phyloP scores from a whole-genome alignment of 2,797 vertebrate genomes.

The Intellagama lesueurii region DNA sequence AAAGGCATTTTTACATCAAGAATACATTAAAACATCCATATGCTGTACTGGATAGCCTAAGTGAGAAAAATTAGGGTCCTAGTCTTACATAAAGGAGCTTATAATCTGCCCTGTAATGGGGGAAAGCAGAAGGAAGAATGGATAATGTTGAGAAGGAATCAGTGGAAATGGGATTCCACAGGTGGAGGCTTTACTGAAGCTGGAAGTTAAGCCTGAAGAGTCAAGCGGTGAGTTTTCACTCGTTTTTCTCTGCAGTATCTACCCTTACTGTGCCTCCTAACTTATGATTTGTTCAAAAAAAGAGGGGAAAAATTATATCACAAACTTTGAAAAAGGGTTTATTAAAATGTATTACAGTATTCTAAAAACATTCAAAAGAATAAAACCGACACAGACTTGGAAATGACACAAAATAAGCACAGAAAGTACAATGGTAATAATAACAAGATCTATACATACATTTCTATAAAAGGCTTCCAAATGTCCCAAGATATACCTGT shows the following conservation, averaged over 20 bases:
- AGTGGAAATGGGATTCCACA: too few species aligned
- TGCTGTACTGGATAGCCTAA: not conserved
- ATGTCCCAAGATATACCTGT: too few species aligned
- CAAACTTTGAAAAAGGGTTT: too few species aligned
- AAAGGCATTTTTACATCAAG: not conserved
- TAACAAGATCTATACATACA: too few species aligned
- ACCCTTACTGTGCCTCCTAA: not conserved
- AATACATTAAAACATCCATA: not conserved
- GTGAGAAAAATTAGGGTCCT: not conserved
- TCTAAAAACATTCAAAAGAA: too few species aligned
- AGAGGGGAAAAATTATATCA: too few species aligned
- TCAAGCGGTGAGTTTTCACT: not conserved
- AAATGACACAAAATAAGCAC: too few species aligned
- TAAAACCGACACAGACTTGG: too few species aligned
- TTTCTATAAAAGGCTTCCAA: too few species aligned
- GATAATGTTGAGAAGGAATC: not conserved
- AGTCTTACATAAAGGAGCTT: not conserved
- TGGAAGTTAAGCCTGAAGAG: not conserved
- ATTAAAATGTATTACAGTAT: too few species aligned
- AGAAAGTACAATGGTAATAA: too few species aligned
- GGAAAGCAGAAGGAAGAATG: not conserved
- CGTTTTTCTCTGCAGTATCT: not conserved
- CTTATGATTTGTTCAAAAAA: too few species aligned
- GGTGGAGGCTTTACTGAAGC: not conserved
- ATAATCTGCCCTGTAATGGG: not conserved